These are phyloP conservation scores for Maconellicoccus hirsutus DNA, from an alignment of 1,140 invertebrate genomes.

Conservation along the genomic window DNA sequence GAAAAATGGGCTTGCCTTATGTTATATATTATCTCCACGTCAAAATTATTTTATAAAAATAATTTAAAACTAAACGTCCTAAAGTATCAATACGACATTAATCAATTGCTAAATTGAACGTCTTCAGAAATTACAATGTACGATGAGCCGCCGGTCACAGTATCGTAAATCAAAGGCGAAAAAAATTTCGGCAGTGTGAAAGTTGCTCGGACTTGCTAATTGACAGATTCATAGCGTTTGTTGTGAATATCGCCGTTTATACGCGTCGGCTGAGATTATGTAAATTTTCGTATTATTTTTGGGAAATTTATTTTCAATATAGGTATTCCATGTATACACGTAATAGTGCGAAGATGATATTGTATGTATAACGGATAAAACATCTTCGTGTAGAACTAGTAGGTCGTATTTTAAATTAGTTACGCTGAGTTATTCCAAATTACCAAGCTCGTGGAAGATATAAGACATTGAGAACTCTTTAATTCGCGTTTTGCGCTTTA, in stretches of 20 bases:
- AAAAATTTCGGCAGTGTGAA: too few relatives aligned
- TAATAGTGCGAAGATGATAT: neutral
- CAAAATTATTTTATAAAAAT: neutral
- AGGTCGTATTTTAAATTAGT: slow-evolving; percentile 3
- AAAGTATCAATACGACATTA: neutral
- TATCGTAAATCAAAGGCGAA: neutral
- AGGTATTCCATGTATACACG: neutral
- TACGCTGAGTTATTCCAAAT: neutral
- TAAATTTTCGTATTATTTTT: neutral
- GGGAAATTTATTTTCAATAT: neutral
- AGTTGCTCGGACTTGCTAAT: too few relatives aligned
- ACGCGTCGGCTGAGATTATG: too few relatives aligned
- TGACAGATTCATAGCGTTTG: too few relatives aligned
- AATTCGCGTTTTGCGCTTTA: neutral
- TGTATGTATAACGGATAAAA: neutral
- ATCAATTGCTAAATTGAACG: neutral
- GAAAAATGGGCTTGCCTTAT: neutral
- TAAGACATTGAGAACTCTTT: neutral
- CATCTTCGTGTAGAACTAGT: neutral
- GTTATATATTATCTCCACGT: neutral
- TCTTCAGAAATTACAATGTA: neutral
- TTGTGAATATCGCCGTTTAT: neutral
- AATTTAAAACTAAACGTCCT: neutral
- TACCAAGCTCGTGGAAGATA: neutral
- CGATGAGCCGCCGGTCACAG: neutral